Percentiles rank a stretch among this genome's conserved stretches.
These are phyloP conservation scores for Anolis carolinensis DNA, from an alignment of 2,113 vertebrate species.

Conservation along the genomic window DNA sequence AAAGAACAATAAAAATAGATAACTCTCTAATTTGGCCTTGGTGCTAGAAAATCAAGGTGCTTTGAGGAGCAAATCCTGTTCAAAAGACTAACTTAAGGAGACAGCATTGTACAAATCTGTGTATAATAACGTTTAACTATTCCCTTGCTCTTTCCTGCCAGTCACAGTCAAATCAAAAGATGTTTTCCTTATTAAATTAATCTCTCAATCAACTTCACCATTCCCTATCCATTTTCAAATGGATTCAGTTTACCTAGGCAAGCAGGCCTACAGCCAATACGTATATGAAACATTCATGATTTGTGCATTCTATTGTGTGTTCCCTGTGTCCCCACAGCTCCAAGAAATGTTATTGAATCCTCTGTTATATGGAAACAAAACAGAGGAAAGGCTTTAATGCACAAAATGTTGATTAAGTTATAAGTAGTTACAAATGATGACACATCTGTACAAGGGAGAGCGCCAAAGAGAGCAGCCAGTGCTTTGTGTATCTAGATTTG, in stretches of 20 bases:
- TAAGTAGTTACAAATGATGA: background rate
- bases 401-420: background rate
- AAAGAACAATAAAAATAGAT: constrained; percentile 57
- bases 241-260: constrained; percentile 37
- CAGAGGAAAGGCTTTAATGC: background rate
- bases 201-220: constrained; percentile 43
- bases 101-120: constrained; percentile 31
- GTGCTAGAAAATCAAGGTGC: constrained; percentile 58
- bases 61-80: constrained; percentile 66
- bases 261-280: background rate
- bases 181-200: constrained; percentile 6
- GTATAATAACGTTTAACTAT: constrained; percentile 52
- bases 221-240: constrained; percentile 27
- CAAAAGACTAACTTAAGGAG: constrained; percentile 52
- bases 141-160: constrained; percentile 44
- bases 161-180: constrained; percentile 26
- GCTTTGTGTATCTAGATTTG: no score
- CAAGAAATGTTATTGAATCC: background rate
- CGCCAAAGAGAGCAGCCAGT: background rate
- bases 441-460: background rate
- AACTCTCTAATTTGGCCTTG: constrained; percentile 49
- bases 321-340: background rate
- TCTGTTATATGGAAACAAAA: background rate
- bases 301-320: background rate
- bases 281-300: background rate